phyloP scores from a whole-genome alignment of 2,113 vertebrate species.

The Tichodroma muraria region DNA sequence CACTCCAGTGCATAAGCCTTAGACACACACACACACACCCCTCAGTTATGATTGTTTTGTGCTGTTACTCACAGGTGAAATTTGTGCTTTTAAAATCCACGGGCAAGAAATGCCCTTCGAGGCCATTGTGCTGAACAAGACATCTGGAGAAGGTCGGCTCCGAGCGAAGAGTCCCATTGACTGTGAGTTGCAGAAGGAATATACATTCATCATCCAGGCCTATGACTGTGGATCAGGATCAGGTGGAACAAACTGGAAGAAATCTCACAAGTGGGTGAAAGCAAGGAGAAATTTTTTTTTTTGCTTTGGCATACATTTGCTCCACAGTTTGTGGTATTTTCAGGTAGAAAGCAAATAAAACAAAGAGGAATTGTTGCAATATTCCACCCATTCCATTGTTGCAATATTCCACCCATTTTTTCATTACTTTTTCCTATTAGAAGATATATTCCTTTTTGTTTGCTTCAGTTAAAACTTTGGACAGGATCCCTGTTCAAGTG shows the following conservation, averaged over 20 bases:
- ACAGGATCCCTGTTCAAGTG: not conserved
- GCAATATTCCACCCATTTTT: not conserved
- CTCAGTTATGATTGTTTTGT: not conserved
- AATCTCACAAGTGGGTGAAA: conserved; percentile 94
- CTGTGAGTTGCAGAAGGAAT: conserved; percentile 95
- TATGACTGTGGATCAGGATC: conserved; percentile 90
- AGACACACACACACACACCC: not conserved
- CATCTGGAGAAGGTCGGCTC: conserved; percentile 91
- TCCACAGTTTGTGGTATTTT: not conserved
- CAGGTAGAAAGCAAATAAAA: not conserved
- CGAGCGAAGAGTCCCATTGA: conserved; percentile 85
- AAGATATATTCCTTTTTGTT: not conserved
- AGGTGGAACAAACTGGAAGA: conserved; percentile 84
- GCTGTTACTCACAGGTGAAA: conserved; percentile 80
- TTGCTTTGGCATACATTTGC: not conserved
- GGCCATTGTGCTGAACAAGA: conserved; percentile 92
- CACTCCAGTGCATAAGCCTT: not conserved
- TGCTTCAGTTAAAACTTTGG: not conserved
- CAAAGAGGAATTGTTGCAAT: not conserved
- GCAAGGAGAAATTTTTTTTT: not conserved
- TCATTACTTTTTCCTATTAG: not conserved
- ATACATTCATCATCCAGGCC: conserved; percentile 96
- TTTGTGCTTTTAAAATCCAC: conserved; percentile 95
- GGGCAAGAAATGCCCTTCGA: conserved; percentile 90
- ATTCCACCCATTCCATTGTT: not conserved